Evolutionary conservation across 2,797 vertebrate species (phyloP).

Genomic region (Taenioides sp.): DNA sequence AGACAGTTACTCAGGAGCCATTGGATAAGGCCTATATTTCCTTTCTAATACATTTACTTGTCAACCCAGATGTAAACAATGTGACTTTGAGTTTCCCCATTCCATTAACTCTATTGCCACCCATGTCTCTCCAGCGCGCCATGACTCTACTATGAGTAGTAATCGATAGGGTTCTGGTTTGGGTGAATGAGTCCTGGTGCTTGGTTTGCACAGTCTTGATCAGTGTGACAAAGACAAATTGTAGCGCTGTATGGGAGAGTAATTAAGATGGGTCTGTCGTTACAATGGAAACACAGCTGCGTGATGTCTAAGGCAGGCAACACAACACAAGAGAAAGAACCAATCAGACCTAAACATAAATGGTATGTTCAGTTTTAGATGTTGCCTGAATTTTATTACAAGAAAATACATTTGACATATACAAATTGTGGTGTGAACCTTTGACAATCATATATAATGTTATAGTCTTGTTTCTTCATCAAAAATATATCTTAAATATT

Average conservation of each 20-base stretch:
- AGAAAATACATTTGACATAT: not conserved
- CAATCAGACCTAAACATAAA: not conserved
- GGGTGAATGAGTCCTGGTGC: conserved; percentile 74
- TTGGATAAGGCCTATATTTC: conserved; percentile 67
- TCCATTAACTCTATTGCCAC: conserved; percentile 78
- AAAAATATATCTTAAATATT: no score
- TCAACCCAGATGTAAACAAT: conserved; percentile 78
- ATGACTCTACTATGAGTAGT: conserved; percentile 71
- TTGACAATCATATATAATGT: not conserved
- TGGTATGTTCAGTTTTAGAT: not conserved
- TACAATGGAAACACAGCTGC: conserved; percentile 67
- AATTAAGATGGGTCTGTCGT: conserved; percentile 80
- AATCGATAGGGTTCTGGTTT: conserved; percentile 78
- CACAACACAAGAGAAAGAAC: conserved; percentile 52
- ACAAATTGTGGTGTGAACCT: not conserved
- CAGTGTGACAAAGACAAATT: conserved; percentile 76
- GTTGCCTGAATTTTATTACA: not conserved
- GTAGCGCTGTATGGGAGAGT: conserved; percentile 67
- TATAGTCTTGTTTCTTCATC: no score
- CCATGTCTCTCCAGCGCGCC: conserved; percentile 59
- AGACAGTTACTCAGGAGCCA: conserved; percentile 56
- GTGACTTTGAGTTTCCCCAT: conserved; percentile 74
- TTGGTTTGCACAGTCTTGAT: conserved; percentile 73
- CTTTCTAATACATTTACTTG: conserved; percentile 75
- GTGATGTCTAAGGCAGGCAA: conserved; percentile 53